Evolutionary conservation across 2,888 invertebrate species (phyloP).

Genomic region (Amitus sp.): DNA sequence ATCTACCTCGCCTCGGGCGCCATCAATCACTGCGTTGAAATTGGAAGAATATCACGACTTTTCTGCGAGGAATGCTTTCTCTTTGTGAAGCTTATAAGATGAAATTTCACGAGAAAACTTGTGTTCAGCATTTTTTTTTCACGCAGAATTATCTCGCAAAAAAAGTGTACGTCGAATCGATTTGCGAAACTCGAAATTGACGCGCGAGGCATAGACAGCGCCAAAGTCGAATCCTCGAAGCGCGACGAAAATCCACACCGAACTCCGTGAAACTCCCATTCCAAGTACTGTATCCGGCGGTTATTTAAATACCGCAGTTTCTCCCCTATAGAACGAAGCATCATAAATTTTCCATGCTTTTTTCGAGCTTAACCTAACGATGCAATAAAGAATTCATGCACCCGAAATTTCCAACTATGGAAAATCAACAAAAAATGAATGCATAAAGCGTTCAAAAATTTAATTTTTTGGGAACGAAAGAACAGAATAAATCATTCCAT

Average conservation of each 20-base stretch:
- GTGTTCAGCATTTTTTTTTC: background rate
- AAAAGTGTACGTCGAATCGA: background rate
- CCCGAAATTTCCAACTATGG: background rate
- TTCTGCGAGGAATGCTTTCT: slow-evolving; percentile 20
- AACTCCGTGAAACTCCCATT: background rate
- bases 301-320: slow-evolving; percentile 1
- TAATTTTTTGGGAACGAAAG: too few relatives aligned
- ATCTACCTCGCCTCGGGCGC: slow-evolving; percentile 31
- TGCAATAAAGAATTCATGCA: background rate
- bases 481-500: too few relatives aligned
- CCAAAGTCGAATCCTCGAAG: background rate
- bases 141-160: too few relatives aligned
- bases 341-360: slow-evolving; percentile 3
- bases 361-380: background rate
- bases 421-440: too few relatives aligned
- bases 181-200: background rate
- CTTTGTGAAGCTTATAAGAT: slow-evolving; percentile 24
- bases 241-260: slow-evolving; percentile 1
- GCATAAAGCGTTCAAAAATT: too few relatives aligned
- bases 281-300: background rate
- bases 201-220: background rate
- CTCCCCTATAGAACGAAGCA: background rate
- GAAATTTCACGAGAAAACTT: slow-evolving; percentile 27
- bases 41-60: slow-evolving; percentile 29
- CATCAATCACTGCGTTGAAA: slow-evolving; percentile 37